phyloP scores from a whole-genome alignment of 2,888 invertebrate genomes.

The Drosophila borealis region DNA sequence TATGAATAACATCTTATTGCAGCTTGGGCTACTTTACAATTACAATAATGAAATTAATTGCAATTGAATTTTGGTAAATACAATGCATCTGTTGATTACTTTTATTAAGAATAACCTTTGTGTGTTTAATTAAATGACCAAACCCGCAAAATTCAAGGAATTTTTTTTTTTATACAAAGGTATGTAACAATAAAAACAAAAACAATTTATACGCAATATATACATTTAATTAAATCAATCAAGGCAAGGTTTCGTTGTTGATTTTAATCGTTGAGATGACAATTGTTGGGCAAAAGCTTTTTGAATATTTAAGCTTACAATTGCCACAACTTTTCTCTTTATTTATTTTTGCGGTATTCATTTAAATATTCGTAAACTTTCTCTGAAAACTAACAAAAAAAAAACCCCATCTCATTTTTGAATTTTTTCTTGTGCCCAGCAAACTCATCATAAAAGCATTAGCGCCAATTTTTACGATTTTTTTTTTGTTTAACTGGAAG shows the following conservation, averaged over 20 bases:
- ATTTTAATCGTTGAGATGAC: not conserved
- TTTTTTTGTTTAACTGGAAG: conserved; percentile 31
- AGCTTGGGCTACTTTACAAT: not conserved
- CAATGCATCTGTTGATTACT: not conserved
- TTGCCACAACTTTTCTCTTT: not conserved
- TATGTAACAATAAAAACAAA: not conserved
- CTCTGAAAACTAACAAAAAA: not conserved
- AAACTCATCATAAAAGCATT: conserved; percentile 70
- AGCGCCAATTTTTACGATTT: conserved; percentile 33
- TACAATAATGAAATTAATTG: not conserved
- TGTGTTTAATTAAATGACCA: conserved; percentile 29
- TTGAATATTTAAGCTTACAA: not conserved
- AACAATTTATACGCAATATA: not conserved
- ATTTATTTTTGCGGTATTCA: not conserved
- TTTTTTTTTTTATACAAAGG: conserved; percentile 1
- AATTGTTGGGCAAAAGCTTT: not conserved
- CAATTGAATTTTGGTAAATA: not conserved
- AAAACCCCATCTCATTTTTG: conserved; percentile 8
- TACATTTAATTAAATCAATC: conserved; percentile 21
- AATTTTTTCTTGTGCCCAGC: conserved; percentile 7
- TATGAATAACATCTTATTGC: conserved; percentile 1
- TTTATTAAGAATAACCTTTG: not conserved
- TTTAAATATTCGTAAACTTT: not conserved
- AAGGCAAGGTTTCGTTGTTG: not conserved
- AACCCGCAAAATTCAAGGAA: conserved; percentile 18